Conservation (phyloP, 2,888 invertebrate genomes). For the Carabus problematicus region DNA sequence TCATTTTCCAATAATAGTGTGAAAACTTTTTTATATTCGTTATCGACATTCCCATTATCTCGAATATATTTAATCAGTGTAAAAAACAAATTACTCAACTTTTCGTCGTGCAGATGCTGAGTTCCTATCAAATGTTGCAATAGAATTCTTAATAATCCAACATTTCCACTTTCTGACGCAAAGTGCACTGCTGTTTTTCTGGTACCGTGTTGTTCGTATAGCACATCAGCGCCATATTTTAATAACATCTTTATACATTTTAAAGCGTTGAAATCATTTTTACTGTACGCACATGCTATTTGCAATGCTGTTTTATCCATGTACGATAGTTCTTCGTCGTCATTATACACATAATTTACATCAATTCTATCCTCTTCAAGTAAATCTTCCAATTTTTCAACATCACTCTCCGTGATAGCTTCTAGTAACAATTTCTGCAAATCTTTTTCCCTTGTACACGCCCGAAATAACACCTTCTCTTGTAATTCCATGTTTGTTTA, state of each 20-base stretch:
- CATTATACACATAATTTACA: constrained; percentile 64
- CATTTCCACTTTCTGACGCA: constrained; percentile 64
- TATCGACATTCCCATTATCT: constrained; percentile 16
- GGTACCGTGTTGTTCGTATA: constrained; percentile 64
- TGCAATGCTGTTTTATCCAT: constrained; percentile 61
- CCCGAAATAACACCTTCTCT: constrained; percentile 22
- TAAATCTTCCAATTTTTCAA: constrained; percentile 63
- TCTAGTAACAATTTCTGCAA: constrained; percentile 58
- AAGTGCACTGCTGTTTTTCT: constrained; percentile 72
- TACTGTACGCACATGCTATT: constrained; percentile 60
- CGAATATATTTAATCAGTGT: constrained; percentile 20
- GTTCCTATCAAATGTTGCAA: constrained; percentile 55
- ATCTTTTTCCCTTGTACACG: constrained; percentile 21
- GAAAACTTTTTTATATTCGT: constrained; percentile 55
- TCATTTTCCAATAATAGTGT: constrained; percentile 64
- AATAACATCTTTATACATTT: constrained; percentile 67
- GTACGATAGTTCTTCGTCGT: constrained; percentile 55
- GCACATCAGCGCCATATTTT: constrained; percentile 68
- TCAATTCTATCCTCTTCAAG: constrained; percentile 61
- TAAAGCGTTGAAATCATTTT: constrained; percentile 52
- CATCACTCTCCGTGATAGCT: constrained; percentile 64
- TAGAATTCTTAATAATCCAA: constrained; percentile 59
- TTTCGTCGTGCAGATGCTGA: constrained; percentile 10
- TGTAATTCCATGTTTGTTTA: constrained; percentile 32
- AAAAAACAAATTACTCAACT: constrained; percentile 19